A percentile compares a stretch with the other conserved stretches of the same genome.
Conservation (phyloP, 2,797 vertebrate species). For the Sebastes jordani region DNA sequence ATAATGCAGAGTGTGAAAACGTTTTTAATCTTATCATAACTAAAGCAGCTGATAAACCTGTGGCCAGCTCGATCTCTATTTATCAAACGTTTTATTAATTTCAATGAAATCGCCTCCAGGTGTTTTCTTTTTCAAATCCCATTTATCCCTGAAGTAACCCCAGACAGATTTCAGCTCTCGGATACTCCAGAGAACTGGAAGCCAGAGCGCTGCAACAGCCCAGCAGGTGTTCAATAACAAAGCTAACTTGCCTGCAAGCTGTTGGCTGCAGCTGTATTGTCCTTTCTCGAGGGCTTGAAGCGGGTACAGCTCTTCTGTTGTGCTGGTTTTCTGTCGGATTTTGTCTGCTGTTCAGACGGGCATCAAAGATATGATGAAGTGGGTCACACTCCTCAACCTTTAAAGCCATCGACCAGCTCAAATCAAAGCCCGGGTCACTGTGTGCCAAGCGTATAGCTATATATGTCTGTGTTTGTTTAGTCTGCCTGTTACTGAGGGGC, state of each 20-base stretch:
- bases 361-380: constrained; percentile 22
- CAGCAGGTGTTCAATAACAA: constrained; percentile 60
- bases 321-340: constrained; percentile 7
- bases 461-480: constrained; percentile 30
- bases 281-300: constrained; percentile 14
- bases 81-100: neutral
- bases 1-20: neutral
- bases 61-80: neutral
- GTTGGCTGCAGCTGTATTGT: constrained; percentile 45
- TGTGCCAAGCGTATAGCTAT: neutral
- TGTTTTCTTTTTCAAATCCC: constrained; percentile 40
- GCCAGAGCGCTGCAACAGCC: constrained; percentile 19
- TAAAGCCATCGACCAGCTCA: neutral
- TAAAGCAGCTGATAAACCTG: neutral
- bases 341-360: constrained; percentile 6
- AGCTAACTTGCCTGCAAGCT: constrained; percentile 46
- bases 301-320: constrained; percentile 6
- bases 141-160: constrained; percentile 11
- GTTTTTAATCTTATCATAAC: neutral
- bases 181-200: constrained; percentile 12
- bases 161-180: constrained; percentile 33
- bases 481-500: neutral
- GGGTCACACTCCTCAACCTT: constrained; percentile 11
- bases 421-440: constrained; percentile 27
- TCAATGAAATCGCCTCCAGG: constrained; percentile 10